A percentile compares a stretch with the other conserved stretches of the same genome.
These are phyloP conservation scores for Olivierus martensii DNA, from an alignment of 1,140 invertebrate species.

Conservation along the genomic window DNA sequence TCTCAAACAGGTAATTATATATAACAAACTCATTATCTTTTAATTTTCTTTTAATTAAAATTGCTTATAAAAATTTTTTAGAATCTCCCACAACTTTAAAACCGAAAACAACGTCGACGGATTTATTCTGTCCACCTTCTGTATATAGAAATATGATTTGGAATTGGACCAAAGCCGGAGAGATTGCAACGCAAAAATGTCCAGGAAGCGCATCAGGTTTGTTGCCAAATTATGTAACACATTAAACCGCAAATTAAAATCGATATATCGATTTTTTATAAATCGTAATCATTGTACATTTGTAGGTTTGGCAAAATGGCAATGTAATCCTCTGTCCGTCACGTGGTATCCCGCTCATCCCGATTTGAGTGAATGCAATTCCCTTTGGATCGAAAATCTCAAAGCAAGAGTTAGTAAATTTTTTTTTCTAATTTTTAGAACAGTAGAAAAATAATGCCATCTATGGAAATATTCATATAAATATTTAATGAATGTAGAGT, in stretches of 20 bases:
- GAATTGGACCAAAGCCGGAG: slow-evolving; percentile 71
- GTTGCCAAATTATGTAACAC: neutral
- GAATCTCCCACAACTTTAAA: too few relatives aligned
- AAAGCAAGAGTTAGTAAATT: slow-evolving; percentile 20
- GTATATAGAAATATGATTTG: slow-evolving; percentile 63
- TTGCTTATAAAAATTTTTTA: too few relatives aligned
- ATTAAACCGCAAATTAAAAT: neutral
- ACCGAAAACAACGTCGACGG: neutral
- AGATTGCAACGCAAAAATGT: slow-evolving; percentile 63
- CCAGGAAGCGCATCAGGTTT: slow-evolving; percentile 58
- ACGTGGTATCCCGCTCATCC: slow-evolving; percentile 61
- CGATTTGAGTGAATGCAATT: slow-evolving; percentile 79
- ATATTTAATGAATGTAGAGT: too few relatives aligned
- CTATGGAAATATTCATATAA: too few relatives aligned
- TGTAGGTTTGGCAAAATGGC: slow-evolving; percentile 25
- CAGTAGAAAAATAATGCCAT: too few relatives aligned
- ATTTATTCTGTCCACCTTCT: slow-evolving; percentile 45
- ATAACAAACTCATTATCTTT: too few relatives aligned
- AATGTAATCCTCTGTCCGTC: slow-evolving; percentile 22
- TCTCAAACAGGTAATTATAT: too few relatives aligned
- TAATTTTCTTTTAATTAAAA: too few relatives aligned
- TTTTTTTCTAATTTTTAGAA: too few relatives aligned
- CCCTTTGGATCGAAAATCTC: slow-evolving; percentile 71
- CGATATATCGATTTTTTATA: too few relatives aligned
- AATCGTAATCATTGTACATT: neutral